Conservation (phyloP, 2,888 invertebrate species). For the Lysandra bellargus region DNA sequence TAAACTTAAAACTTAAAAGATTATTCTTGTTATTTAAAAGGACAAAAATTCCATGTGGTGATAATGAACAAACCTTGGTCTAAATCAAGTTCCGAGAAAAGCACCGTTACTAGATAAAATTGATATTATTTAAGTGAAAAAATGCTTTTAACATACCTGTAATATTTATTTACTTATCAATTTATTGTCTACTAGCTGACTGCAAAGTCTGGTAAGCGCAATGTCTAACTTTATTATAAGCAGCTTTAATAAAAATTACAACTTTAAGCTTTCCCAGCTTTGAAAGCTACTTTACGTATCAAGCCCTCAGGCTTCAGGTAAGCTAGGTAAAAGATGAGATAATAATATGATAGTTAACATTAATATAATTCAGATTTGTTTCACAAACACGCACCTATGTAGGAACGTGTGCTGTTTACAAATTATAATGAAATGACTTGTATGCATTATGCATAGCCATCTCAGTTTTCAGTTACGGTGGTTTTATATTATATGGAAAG, state of each 20-base stretch:
- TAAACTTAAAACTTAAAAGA: not conserved
- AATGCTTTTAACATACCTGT: too few species aligned
- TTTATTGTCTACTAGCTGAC: not conserved
- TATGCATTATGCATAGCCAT: constrained; percentile 9
- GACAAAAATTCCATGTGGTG: not conserved
- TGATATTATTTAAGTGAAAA: too few species aligned
- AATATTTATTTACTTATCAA: not conserved
- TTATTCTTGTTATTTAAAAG: not conserved
- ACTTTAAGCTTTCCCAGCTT: not conserved
- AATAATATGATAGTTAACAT: constrained; percentile 7
- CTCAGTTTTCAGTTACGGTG: not conserved
- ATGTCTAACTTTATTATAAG: not conserved
- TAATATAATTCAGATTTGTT: constrained; percentile 3
- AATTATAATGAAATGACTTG: constrained; percentile 4
- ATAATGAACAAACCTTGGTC: too few species aligned
- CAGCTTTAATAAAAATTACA: not conserved
- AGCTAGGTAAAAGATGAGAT: not conserved
- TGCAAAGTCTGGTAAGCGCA: not conserved
- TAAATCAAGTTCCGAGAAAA: too few species aligned
- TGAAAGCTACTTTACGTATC: not conserved
- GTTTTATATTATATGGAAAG: constrained; percentile 4
- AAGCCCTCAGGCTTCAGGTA: not conserved
- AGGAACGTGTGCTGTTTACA: constrained; percentile 8
- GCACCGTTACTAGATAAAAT: too few species aligned
- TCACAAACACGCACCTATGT: not conserved